Conservation (phyloP, 2,113 vertebrate genomes). For the Periophthalmodon schlosseri region DNA sequence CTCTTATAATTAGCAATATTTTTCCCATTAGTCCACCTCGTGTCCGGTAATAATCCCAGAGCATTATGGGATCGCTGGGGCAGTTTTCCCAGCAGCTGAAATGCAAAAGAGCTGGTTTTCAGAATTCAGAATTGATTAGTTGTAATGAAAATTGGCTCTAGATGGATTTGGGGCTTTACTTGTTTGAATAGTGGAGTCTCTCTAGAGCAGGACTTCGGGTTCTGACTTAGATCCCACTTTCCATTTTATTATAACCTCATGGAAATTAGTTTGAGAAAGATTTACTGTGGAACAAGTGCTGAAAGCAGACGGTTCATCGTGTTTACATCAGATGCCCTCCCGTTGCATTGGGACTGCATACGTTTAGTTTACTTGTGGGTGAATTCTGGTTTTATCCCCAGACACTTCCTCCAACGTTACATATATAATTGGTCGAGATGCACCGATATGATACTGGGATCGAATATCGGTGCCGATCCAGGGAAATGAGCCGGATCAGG, state of each 20-base stretch:
- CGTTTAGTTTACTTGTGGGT: too few species aligned
- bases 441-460: too few species aligned
- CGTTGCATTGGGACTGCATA: too few species aligned
- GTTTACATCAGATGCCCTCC: too few species aligned
- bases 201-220: not conserved
- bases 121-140: not conserved
- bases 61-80: not conserved
- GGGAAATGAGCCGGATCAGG: too few species aligned
- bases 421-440: too few species aligned
- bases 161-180: constrained; percentile 1
- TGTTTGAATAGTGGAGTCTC: not conserved
- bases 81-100: constrained; percentile 7
- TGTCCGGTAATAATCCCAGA: not conserved
- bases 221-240: not conserved
- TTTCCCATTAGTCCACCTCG: constrained; percentile 1
- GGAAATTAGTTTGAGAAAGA: not conserved
- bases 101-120: not conserved
- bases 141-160: not conserved
- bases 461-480: too few species aligned
- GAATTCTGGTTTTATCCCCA: too few species aligned
- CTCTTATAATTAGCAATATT: not conserved
- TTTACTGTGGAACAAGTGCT: not conserved
- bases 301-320: not conserved
- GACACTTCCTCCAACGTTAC: too few species aligned
- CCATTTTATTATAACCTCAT: not conserved